A percentile compares a stretch with the other conserved stretches of the same genome.
These are phyloP conservation scores for Eristalinus sepulchralis DNA, from an alignment of 2,888 invertebrate genomes.

Conservation along the genomic window DNA sequence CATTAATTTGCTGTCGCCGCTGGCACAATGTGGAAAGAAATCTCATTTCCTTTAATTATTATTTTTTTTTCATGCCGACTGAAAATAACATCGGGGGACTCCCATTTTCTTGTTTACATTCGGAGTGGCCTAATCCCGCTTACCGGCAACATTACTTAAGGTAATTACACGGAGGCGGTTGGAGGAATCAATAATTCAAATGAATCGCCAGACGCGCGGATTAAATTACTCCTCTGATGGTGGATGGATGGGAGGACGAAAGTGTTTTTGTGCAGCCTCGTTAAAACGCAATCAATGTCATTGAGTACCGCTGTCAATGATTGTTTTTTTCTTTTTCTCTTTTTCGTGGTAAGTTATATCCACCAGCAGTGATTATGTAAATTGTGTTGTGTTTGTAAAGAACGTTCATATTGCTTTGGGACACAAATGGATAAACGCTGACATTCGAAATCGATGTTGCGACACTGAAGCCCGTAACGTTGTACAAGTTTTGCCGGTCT, in stretches of 20 bases:
- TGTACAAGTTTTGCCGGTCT: too few relatives aligned
- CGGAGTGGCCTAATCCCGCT: background rate
- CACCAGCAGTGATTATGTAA: background rate
- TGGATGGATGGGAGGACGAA: background rate
- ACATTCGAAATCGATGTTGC: background rate
- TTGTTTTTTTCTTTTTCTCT: background rate
- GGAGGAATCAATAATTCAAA: background rate
- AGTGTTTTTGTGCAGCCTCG: background rate
- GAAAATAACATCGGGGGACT: background rate
- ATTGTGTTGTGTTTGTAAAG: background rate
- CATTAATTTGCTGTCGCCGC: slow-evolving; percentile 7
- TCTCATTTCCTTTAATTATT: slow-evolving; percentile 20
- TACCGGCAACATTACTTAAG: slow-evolving; percentile 12
- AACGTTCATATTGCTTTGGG: background rate
- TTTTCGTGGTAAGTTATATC: background rate
- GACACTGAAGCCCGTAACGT: too few relatives aligned
- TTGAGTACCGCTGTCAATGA: background rate
- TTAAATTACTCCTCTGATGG: background rate
- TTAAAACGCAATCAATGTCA: slow-evolving; percentile 23
- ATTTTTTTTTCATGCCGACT: background rate
- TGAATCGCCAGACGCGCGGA: background rate
- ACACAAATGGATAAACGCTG: background rate
- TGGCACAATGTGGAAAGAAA: background rate
- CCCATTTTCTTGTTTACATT: background rate
- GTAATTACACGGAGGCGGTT: background rate